Evolutionary conservation across 2,113 vertebrate genomes (phyloP).

Genomic region (Gymnogyps californianus): DNA sequence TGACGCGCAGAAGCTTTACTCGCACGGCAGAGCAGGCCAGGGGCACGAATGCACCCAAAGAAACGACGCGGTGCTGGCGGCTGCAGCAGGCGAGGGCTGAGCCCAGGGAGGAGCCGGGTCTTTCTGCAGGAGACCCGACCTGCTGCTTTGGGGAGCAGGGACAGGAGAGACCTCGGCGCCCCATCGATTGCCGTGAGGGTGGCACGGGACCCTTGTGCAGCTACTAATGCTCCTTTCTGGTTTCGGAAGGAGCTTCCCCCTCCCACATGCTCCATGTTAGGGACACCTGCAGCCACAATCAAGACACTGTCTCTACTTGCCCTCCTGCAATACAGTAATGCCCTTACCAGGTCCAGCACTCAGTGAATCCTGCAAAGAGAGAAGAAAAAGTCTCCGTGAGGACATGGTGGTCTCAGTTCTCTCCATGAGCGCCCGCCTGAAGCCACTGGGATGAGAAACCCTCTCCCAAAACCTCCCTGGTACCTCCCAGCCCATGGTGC

Average conservation of each 20-base stretch:
- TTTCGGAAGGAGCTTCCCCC: background rate
- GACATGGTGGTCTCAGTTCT: accelerated
- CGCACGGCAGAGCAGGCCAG: accelerated
- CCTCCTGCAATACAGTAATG: background rate
- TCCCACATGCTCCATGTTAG: accelerated
- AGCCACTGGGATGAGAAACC: background rate
- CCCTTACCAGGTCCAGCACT: conserved; percentile 73
- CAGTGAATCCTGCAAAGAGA: conserved; percentile 61
- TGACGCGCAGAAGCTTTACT: background rate
- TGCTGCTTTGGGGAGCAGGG: background rate
- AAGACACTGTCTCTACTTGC: background rate
- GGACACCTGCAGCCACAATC: background rate
- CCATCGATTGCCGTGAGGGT: accelerated
- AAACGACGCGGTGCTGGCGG: accelerated
- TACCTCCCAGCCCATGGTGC: accelerated
- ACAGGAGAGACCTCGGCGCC: accelerated
- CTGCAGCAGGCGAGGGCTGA: background rate
- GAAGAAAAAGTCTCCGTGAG: background rate
- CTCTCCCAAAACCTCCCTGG: background rate
- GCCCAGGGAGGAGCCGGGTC: background rate
- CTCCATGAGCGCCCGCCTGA: accelerated
- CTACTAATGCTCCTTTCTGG: background rate
- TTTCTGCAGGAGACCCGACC: background rate
- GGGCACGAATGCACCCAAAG: background rate
- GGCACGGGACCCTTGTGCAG: background rate